Conservation (phyloP, 2,113 vertebrate species). For the Alectura lathami region DNA sequence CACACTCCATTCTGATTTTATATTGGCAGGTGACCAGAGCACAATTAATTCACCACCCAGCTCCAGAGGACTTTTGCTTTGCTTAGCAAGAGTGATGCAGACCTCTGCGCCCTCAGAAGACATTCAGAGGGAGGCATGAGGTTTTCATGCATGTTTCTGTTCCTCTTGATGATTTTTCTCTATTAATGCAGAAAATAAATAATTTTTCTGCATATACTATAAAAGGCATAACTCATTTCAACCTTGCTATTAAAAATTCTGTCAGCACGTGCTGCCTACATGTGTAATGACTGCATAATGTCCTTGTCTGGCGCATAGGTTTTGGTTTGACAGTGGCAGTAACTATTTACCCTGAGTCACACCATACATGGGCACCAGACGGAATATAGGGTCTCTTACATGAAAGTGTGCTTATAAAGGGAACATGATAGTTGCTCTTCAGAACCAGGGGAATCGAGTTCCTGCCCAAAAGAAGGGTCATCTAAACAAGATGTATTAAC, state of each 20-base stretch:
- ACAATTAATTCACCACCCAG: background rate
- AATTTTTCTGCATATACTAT: background rate
- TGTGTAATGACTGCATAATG: background rate
- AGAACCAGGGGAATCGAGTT: background rate
- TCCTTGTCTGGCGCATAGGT: background rate
- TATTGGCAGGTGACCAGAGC: background rate
- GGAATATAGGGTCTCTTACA: background rate
- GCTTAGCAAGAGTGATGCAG: background rate
- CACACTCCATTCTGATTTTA: background rate
- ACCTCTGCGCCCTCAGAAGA: background rate
- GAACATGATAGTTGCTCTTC: background rate
- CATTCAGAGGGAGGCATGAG: background rate
- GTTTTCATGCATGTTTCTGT: background rate
- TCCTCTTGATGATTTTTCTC: background rate
- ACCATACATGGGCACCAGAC: background rate
- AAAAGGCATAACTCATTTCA: background rate
- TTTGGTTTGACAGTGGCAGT: background rate
- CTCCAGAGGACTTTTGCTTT: background rate
- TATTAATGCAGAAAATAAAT: background rate
- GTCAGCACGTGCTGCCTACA: accelerated
- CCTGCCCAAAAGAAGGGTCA: background rate
- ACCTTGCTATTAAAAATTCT: background rate
- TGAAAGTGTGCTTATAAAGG: background rate
- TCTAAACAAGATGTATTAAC: background rate
- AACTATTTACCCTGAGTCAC: background rate